These are phyloP conservation scores for Trachurus trachurus DNA, from an alignment of 2,797 vertebrate genomes.

Conservation along the genomic window DNA sequence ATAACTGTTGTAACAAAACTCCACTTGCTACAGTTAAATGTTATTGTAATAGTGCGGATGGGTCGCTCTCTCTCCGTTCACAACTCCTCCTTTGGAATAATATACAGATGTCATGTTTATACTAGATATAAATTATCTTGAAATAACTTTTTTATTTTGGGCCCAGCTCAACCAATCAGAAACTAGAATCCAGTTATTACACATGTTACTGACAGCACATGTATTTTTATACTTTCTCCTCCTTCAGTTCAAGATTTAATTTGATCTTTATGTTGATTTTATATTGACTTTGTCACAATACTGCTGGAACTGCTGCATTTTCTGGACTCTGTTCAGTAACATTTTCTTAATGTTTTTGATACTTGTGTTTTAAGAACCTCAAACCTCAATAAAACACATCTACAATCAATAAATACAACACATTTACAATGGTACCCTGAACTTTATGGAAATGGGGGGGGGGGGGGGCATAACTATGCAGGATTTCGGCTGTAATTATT, in stretches of 20 bases:
- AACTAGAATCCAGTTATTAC: not conserved
- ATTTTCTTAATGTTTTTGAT: not conserved
- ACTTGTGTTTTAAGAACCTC: not conserved
- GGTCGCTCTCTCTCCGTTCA: not conserved
- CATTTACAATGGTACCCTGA: not conserved
- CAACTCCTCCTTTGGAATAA: not conserved
- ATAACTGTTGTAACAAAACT: not conserved
- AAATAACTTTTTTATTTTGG: not conserved
- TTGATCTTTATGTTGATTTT: not conserved
- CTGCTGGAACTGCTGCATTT: not conserved
- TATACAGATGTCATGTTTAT: not conserved
- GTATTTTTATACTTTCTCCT: not conserved
- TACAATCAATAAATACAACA: conserved; percentile 15
- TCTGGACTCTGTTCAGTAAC: not conserved
- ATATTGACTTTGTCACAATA: not conserved
- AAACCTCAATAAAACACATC: not conserved
- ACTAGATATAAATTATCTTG: not conserved
- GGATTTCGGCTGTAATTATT: too few relatives aligned
- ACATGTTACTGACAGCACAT: not conserved
- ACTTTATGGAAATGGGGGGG: conserved; percentile 6
- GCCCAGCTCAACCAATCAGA: not conserved
- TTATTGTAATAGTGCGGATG: not conserved
- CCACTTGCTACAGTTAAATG: not conserved
- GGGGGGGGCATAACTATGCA: too few relatives aligned
- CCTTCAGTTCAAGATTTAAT: not conserved